Percentiles rank a stretch among this genome's conserved stretches.
Conservation (phyloP, 2,888 invertebrate genomes). For the Ochropacha duplaris region DNA sequence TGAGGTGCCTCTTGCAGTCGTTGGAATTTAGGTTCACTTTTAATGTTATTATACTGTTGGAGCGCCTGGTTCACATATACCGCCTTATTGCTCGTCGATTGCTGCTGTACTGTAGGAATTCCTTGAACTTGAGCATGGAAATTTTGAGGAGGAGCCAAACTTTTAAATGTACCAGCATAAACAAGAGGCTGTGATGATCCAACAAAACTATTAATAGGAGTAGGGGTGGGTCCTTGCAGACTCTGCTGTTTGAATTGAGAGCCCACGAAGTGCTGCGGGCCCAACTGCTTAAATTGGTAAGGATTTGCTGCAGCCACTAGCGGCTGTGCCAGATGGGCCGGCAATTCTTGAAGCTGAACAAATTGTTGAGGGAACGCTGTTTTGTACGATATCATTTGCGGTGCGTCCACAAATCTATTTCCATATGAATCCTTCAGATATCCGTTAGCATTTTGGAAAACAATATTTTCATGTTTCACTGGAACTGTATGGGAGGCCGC, state of each 20-base stretch:
- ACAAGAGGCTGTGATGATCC: conserved; percentile 46
- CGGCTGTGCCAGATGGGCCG: conserved; percentile 69
- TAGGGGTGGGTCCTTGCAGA: conserved; percentile 45
- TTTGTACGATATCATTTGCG: conserved; percentile 59
- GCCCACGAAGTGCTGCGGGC: conserved; percentile 54
- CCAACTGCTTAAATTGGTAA: conserved; percentile 51
- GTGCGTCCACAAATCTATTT: conserved; percentile 59
- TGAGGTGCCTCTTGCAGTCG: conserved; percentile 36
- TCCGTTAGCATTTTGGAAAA: conserved; percentile 51
- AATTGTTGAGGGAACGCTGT: conserved; percentile 66
- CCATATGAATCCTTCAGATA: conserved; percentile 74
- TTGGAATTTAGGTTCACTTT: conserved; percentile 45
- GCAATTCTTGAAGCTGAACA: conserved; percentile 67
- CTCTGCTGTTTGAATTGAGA: conserved; percentile 53
- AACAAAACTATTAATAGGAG: conserved; percentile 39
- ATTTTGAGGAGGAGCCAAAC: conserved; percentile 38
- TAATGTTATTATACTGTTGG: conserved; percentile 37
- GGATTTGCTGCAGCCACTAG: conserved; percentile 54
- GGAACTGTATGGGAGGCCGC: conserved; percentile 52
- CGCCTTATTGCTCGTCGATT: conserved; percentile 51
- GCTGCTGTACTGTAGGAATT: conserved; percentile 42
- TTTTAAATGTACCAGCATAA: conserved; percentile 50
- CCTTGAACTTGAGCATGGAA: conserved; percentile 26
- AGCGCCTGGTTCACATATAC: conserved; percentile 45
- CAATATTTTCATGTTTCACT: conserved; percentile 48